A percentile compares a stretch with the other conserved stretches of the same genome.
These are phyloP conservation scores for Aricia agestis DNA, from an alignment of 1,140 invertebrate species.

Conservation along the genomic window DNA sequence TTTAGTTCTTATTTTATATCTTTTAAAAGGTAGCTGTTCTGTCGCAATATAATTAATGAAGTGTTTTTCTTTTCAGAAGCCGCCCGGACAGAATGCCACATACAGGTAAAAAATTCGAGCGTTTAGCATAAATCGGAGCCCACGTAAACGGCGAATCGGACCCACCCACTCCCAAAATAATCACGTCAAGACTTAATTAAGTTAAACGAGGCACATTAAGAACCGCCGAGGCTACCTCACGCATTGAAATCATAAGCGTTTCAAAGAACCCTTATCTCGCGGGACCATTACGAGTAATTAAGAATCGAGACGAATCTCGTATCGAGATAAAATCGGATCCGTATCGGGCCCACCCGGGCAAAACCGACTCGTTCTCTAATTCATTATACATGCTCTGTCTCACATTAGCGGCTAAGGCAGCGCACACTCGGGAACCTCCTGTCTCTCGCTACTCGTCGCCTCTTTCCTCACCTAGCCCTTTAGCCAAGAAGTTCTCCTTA, in stretches of 20 bases:
- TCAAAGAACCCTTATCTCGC: constrained; percentile 63
- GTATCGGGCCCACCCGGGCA: constrained; percentile 61
- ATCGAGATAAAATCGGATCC: constrained; percentile 63
- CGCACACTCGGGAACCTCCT: constrained; percentile 22
- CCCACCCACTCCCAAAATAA: constrained; percentile 27
- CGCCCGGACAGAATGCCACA: constrained; percentile 48
- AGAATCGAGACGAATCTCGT: constrained; percentile 59
- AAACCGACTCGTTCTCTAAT: constrained; percentile 52
- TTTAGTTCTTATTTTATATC: no score
- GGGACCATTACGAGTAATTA: constrained; percentile 67
- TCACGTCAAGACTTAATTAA: constrained; percentile 59
- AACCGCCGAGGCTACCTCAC: constrained; percentile 57
- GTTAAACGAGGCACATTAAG: constrained; percentile 44
- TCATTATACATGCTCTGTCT: constrained; percentile 63
- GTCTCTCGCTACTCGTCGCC: constrained; percentile 2
- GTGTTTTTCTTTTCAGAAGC: constrained; percentile 48
- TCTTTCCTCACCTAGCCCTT: background rate
- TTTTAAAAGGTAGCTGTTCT: background rate
- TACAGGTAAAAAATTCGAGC: constrained; percentile 47
- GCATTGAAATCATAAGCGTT: constrained; percentile 73
- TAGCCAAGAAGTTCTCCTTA: no score
- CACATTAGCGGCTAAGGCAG: constrained; percentile 44
- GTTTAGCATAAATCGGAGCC: constrained; percentile 27
- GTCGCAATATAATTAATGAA: constrained; percentile 12
- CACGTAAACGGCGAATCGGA: constrained; percentile 31